Evolutionary conservation across 2,797 vertebrate species (phyloP), one percentile per base, ranked within the genome.

Genomic region (Tiaroga cobitis): DNA sequence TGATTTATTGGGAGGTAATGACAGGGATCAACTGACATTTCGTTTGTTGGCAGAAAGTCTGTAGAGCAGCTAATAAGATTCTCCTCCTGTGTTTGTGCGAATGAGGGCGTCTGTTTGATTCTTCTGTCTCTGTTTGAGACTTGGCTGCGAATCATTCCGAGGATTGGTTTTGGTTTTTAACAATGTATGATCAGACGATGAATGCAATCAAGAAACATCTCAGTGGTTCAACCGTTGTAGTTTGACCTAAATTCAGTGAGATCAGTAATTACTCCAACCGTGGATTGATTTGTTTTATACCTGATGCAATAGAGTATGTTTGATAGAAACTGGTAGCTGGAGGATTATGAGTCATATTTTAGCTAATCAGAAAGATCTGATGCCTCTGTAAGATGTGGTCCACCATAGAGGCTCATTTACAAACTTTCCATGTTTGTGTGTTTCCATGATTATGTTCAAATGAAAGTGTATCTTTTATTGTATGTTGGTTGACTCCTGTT

Each of bases 401-500:
- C 37, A 3, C 49, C 41, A 69, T 32, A 21, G 24, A 59, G 16
- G 51, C 41, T 68, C 26, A 49, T 67, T 80, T 39, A 81, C 32
- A 69, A 39, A 68, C 46, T 51, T 67, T 26, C 61, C 43, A 54
- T 54, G 46, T 69, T 69, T 81, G 46, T 49, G 46, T 18, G 5
- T 49, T 18, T 49, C 46, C 46, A 49, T 24, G 1, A 63, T 61
- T 29, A 16, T 43, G 46, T 51, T 51, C 21, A 80, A n/a, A 80
- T 51, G 18, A 37, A 68, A 18, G 21, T 67, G 43, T 46, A 34
- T 80, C 21, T 29, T 69, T 54, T 69, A 54, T 56, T 81, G 11
- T 81, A 81, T 2, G 0, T 69, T 88, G 75, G 92, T 94, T 93
- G 92, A 89, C 72, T 34, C 74, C 83, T 91, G 91, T 91, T 54